Base-by-base conservation (phyloP, 2,797 vertebrate genomes). In the Sternarchorhynchus goeldii region DNA sequence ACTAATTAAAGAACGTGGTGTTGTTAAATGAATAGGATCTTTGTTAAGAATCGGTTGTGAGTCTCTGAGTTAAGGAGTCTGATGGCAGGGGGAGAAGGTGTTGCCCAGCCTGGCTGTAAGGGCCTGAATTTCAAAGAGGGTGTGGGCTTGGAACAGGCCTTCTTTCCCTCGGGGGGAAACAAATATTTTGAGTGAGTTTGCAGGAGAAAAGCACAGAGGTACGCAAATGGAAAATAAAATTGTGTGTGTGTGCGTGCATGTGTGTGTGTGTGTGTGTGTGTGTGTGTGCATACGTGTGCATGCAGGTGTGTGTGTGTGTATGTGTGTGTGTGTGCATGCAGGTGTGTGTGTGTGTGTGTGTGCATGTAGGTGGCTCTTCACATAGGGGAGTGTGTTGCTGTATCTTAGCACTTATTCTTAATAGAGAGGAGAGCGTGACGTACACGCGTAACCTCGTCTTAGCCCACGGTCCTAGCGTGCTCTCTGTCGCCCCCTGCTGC, bases 201-300 rank as follows among this genome's bases (percentile, higher is more conserved):
- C n/a, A 60, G 58, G 17, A 36, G 60, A 62, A 39, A 62, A 53
- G 36, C 60, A 62, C 58, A 25, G 12, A 21, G 29, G 63, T 67
- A 36, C 34, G 34, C 8, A 66, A 66, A 41, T 21, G 58, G 10
- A 59, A 59, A 10, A 31, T 31, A 2, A 45, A 56, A 68, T 20
- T 80, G 17, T 64, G 31, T 41, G 25, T 80, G 58, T 34, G 39
- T 59, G 67, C 66, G 62, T 64, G 57, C 69, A 14, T 53, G 8
- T 45, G 31, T 66, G 45, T 63, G 56, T 58, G 70, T 60, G 56
- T 60, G 65, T 58, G 21, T 60, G n/a, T 68, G 64, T 67, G 53
- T 68, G 34, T 62, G 39, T 70, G 5, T 55, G 14, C 63, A 10
- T 53, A 58, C 34, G 58, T 18, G 8, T 65, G 14, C 53, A 4